Evolutionary conservation across 2,113 vertebrate genomes (phyloP).

Genomic region (Rhineura floridana): DNA sequence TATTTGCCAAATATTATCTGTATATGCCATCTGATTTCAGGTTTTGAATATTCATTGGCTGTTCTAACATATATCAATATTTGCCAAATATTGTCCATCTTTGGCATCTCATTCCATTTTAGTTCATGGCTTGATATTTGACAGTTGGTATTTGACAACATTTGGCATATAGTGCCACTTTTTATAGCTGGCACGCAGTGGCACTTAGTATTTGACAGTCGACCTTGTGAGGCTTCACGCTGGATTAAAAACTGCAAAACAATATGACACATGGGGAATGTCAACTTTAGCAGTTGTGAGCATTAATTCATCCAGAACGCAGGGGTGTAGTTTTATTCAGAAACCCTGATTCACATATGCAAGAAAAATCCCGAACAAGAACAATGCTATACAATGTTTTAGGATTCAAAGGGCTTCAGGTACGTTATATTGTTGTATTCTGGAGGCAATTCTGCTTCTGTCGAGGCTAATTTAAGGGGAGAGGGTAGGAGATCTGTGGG

Average conservation of each 20-base stretch:
- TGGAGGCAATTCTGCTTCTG: too few species aligned
- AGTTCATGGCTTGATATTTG: not conserved
- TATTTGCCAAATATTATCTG: too few species aligned
- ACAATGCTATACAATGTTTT: not conserved
- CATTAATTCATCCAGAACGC: not conserved
- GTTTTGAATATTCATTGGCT: not conserved
- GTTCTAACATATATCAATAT: not conserved
- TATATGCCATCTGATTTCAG: not conserved
- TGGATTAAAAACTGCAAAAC: not conserved
- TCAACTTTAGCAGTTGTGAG: not conserved
- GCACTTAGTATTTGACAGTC: not conserved
- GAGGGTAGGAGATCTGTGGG: too few species aligned
- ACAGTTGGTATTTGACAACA: too few species aligned
- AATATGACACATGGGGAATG: not conserved
- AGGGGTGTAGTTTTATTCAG: not conserved
- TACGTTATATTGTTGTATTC: too few species aligned
- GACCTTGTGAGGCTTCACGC: not conserved
- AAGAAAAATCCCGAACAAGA: not conserved
- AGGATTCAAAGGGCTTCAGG: not conserved
- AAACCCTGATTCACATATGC: not conserved
- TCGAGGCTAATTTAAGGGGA: too few species aligned
- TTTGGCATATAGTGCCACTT: not conserved
- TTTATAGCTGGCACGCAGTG: not conserved
- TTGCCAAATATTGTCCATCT: not conserved
- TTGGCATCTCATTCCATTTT: not conserved